Evolutionary conservation across 2,113 vertebrate genomes (phyloP).

Genomic region (Leptocoma aspasia): DNA sequence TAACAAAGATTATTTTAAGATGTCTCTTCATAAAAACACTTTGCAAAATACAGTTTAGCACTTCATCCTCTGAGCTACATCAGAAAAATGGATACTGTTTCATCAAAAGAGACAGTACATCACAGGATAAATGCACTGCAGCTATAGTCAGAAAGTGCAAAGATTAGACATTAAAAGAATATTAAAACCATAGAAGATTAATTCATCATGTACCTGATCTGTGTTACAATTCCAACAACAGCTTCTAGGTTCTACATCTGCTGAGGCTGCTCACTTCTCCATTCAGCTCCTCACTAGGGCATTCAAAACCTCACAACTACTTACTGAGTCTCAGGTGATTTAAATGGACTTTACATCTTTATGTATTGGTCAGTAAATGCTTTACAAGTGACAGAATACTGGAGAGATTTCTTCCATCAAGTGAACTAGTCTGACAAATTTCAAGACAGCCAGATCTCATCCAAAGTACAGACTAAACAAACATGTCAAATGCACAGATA

Average conservation of each 20-base stretch:
- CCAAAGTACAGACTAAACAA: not conserved
- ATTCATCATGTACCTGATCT: not conserved
- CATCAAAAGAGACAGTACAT: not conserved
- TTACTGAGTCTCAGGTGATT: not conserved
- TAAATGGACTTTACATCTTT: not conserved
- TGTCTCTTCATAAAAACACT: not conserved
- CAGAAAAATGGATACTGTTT: not conserved
- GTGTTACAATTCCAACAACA: not conserved
- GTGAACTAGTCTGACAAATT: not conserved
- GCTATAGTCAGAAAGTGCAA: not conserved
- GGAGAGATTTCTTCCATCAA: not conserved
- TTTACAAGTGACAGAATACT: not conserved
- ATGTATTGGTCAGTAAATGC: not conserved
- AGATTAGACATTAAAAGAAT: not conserved
- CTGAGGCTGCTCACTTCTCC: not conserved
- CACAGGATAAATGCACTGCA: not conserved
- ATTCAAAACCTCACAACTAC: not conserved
- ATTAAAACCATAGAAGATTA: not conserved
- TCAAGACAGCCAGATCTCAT: not conserved
- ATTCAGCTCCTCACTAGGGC: not conserved
- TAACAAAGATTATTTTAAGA: conserved; percentile 15
- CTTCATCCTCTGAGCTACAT: not conserved
- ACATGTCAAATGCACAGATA: not conserved
- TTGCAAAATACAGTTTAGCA: not conserved
- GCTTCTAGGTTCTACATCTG: not conserved